Percentiles rank a stretch among this genome's conserved stretches.
These are phyloP conservation scores for Pelvicachromis taeniatus DNA, from an alignment of 2,113 vertebrate species.

Conservation along the genomic window DNA sequence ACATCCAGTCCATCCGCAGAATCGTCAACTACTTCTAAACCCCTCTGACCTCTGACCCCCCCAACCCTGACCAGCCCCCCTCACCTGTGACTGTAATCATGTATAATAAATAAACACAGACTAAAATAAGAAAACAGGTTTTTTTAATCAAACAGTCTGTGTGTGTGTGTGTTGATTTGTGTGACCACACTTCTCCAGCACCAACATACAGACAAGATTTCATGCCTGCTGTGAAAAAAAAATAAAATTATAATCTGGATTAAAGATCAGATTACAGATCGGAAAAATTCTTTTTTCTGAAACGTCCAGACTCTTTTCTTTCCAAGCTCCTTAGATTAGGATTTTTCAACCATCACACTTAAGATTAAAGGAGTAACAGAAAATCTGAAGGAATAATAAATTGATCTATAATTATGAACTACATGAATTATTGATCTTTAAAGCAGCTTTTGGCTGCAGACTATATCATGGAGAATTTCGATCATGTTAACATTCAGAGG, in stretches of 20 bases:
- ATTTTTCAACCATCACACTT: accelerated
- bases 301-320: accelerated
- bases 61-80: neutral
- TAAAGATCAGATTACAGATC: neutral
- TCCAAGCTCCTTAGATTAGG: neutral
- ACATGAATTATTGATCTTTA: neutral
- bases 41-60: neutral
- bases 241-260: neutral
- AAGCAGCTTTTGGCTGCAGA: accelerated
- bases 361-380: neutral
- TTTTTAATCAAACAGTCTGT: constrained; percentile 61
- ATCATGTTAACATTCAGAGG: accelerated
- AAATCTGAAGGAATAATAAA: neutral
- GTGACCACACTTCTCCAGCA: neutral
- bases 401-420: neutral
- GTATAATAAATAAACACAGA: constrained; percentile 74
- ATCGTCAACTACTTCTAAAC: constrained; percentile 88
- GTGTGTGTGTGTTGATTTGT: constrained; percentile 22
- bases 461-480: accelerated
- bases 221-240: neutral
- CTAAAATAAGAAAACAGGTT: constrained; percentile 17
- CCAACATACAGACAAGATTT: accelerated
- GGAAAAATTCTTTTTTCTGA: neutral
- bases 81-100: constrained; percentile 6
- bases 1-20: constrained; percentile 86